Base-by-base conservation (phyloP, 53 echinoderm and acorn worm species). In the Henricia sp. region DNA sequence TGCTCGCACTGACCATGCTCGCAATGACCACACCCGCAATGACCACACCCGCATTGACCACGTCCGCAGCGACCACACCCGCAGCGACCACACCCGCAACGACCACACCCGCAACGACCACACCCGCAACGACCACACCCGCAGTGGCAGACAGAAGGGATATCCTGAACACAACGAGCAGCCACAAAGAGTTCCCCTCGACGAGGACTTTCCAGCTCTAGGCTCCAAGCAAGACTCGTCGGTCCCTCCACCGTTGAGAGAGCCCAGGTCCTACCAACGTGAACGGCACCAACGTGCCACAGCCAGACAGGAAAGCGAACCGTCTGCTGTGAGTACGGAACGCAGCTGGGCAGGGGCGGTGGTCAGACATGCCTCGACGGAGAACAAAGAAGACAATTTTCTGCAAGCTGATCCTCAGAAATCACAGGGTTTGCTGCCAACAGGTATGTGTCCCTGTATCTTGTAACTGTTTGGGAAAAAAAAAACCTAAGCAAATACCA, bases 271-370 rank as follows among this genome's bases (percentile, higher is more conserved):
- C 9, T 60, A 58, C 43, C 77, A 60, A 29, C 41, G 77, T 39
- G 77, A 74, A 23, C 74, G 74, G 14, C 74, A 14, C 21, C 74
- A 74, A 37, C 21, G 77, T 0, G 29, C 43, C 20, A 14, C 29
- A 33, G 44, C 21, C 43, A 77, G 39, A 30, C 56, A 84, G 62
- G 83, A 70, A 44, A n/a, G 52, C 73, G 54, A 28, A 57, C 41
- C 21, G 72, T 72, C 23, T 44, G 70, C 16, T 60, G 70, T 30
- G 71, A 76, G 43, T 12, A 51, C 16, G 69, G 88, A 37, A 77
- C 84, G 52, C 50, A 77, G 12, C 37, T 88, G 52, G 84, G 84
- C 30, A 41, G 75, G 33, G 78, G 77, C 6, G 11, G 58, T 6
- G 88, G 85, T 10, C 34, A 88, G 77, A 69, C 42, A 52, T 13